Conservation (phyloP, 2,113 vertebrate species). For the Salvelinus alpinus region DNA sequence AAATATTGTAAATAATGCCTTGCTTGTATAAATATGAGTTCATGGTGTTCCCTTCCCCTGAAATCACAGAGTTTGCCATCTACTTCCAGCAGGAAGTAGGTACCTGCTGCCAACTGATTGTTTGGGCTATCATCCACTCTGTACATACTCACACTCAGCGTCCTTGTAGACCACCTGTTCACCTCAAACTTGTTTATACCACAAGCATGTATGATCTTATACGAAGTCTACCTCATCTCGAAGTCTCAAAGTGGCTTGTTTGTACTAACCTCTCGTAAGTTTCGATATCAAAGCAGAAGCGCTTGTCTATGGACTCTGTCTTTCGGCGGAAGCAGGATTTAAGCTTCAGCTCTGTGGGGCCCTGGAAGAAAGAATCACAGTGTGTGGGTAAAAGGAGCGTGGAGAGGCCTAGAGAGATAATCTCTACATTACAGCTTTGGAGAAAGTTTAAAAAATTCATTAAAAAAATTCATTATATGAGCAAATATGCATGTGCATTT, state of each 20-base stretch:
- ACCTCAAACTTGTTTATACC: conserved; percentile 56
- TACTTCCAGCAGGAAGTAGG: conserved; percentile 61
- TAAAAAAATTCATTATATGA: not conserved
- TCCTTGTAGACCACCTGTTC: conserved; percentile 67
- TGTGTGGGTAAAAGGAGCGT: not conserved
- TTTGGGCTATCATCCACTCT: conserved; percentile 64
- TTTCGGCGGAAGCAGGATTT: conserved; percentile 93
- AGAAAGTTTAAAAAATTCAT: not conserved
- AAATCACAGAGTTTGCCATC: conserved; percentile 72
- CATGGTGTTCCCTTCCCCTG: conserved; percentile 46
- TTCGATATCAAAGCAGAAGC: conserved; percentile 97
- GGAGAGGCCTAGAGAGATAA: not conserved
- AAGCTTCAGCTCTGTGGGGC: conserved; percentile 81
- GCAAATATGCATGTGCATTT: not conserved
- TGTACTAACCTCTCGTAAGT: conserved; percentile 85
- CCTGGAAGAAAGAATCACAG: conserved; percentile 65
- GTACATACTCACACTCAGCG: conserved; percentile 46
- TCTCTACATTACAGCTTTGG: not conserved
- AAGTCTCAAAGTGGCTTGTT: not conserved
- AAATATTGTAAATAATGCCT: conserved; percentile 24
- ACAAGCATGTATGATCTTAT: conserved; percentile 15
- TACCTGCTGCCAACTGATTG: conserved; percentile 42
- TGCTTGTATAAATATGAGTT: conserved; percentile 52
- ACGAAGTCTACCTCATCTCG: conserved; percentile 21
- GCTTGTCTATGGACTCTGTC: conserved; percentile 94